Base-by-base conservation (phyloP, 2,888 invertebrate species). In the Xanthia togata region DNA sequence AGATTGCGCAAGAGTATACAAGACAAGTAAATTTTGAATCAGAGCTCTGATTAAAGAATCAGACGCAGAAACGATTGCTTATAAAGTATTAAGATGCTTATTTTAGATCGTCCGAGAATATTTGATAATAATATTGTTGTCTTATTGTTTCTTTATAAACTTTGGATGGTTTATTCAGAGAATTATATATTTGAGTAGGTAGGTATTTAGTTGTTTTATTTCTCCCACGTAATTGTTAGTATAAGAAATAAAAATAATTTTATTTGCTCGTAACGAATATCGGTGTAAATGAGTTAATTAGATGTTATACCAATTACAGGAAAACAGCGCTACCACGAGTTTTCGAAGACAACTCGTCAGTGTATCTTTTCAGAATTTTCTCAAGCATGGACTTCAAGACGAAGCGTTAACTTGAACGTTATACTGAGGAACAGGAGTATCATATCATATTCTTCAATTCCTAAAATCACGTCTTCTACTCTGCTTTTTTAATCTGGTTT, bases 51-150 rank as follows among this genome's bases (percentile, higher is more conserved):
- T 95, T 95, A 95, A 94, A 94, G 91, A 95, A 94, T 94, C 93
- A 94, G 95, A 92, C 92, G 92, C 88, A 93, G 94, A 95, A 95
- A 93, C 90, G 94, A 95, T 95, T 94, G 94, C 94, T 93, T 93
- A 92, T 94, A 92, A 94, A 94, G 93, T 95, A 94, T 95, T 94
- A 92, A 95, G 92, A 90, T 90, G 90, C 91, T 93, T 94, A 94
- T 93, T 94, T 93, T 87, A 88, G 91, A 93, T 94, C 92, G 93
- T 93, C 92, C 91, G 83, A 90, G 91, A 92, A 92, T 93, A 93
- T 93, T 87, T 81, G 67, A 92, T 93, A 89, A 91, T 92, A 91
- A 91, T 91, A 90, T 89, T 89, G 84, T 90, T 88, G 83, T 90
- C 87, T 90, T 90, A 90, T 90, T 91, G 89, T 93, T 92, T 87